Evolutionary conservation across 1,140 invertebrate genomes (phyloP).

Genomic region (Eurosta solidaginis): DNA sequence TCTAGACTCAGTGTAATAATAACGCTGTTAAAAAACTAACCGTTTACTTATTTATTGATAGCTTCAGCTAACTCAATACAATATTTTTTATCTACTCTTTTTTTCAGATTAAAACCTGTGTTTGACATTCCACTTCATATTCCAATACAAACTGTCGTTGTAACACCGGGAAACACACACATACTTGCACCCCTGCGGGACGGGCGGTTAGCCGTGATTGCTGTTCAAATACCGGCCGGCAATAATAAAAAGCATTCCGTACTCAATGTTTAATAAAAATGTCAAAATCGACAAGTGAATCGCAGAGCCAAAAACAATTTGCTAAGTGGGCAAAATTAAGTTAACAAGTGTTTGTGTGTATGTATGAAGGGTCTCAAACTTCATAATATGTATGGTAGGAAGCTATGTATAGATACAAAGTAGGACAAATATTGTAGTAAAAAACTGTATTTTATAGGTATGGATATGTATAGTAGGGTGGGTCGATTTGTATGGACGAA

Average conservation of each 20-base stretch:
- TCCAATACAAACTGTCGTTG: constrained; percentile 65
- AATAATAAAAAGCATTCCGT: constrained; percentile 58
- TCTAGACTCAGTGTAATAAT: too few species aligned
- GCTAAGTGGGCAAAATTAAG: neutral
- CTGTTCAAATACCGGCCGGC: constrained; percentile 48
- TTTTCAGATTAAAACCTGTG: constrained; percentile 60
- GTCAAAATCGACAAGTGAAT: neutral
- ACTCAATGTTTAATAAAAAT: constrained; percentile 49
- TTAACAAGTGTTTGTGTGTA: neutral
- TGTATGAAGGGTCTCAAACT: too few species aligned
- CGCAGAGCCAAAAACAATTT: too few species aligned
- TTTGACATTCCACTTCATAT: constrained; percentile 66
- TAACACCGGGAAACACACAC: constrained; percentile 67
- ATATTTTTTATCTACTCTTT: neutral
- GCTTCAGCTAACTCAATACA: too few species aligned
- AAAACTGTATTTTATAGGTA: too few species aligned
- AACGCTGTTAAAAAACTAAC: too few species aligned
- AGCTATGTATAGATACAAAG: too few species aligned
- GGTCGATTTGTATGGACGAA: too few species aligned
- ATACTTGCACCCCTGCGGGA: constrained; percentile 66
- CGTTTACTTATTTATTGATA: too few species aligned
- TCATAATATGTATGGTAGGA: too few species aligned
- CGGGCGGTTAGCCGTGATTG: constrained; percentile 67
- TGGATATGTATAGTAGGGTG: too few species aligned
- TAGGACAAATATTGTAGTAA: too few species aligned